Percentiles rank a stretch among this genome's conserved stretches.
Evolutionary conservation across 2,888 invertebrate species (phyloP).

Genomic region (Tyria jacobaeae): DNA sequence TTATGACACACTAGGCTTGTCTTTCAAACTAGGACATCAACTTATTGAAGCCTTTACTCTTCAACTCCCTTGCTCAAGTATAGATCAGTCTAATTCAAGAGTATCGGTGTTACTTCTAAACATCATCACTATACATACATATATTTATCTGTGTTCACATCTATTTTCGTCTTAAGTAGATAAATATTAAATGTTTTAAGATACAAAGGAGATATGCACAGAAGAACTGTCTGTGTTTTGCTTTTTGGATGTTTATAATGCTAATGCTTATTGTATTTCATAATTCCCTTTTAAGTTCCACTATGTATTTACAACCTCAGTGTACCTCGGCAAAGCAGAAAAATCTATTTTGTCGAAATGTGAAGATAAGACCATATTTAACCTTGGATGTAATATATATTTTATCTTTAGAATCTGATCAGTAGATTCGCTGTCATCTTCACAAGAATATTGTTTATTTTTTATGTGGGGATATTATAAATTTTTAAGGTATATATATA

Average conservation of each 20-base stretch:
- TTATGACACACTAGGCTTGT: too few relatives aligned
- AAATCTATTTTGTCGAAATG: neutral
- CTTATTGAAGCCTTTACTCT: neutral
- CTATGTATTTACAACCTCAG: neutral
- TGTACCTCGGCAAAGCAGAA: neutral
- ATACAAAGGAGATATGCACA: neutral
- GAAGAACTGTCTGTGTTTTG: neutral
- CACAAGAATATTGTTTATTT: too few relatives aligned
- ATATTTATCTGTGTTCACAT: neutral
- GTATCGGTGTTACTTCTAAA: neutral
- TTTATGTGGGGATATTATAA: too few relatives aligned
- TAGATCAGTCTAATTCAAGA: neutral
- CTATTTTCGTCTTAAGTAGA: neutral
- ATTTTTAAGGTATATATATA: too few relatives aligned
- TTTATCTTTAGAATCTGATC: neutral
- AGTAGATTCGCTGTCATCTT: neutral
- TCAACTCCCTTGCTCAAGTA: constrained; percentile 2
- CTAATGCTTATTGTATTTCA: neutral
- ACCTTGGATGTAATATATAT: neutral
- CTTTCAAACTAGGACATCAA: constrained; percentile 5
- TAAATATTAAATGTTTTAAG: neutral
- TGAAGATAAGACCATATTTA: neutral
- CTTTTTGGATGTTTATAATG: neutral
- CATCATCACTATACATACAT: neutral
- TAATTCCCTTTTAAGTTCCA: neutral